Conservation (phyloP, 2,888 invertebrate genomes). For the Chaetogeoica ovagalla region DNA sequence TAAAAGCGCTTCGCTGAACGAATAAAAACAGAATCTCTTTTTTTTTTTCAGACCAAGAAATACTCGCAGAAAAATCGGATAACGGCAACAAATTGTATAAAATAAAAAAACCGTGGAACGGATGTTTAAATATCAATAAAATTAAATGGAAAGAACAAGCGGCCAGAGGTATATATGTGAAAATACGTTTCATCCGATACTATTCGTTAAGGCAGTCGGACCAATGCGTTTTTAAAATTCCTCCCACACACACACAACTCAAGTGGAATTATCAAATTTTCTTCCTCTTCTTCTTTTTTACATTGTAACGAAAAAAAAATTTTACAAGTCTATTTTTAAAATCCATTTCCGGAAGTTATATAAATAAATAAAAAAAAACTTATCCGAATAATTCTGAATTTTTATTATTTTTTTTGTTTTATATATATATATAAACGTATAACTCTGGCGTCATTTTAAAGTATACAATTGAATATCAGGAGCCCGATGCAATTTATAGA, state of each 20-base stretch:
- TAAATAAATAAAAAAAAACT: too few species aligned
- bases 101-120: conserved; percentile 79
- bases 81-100: conserved; percentile 35
- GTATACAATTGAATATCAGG: too few species aligned
- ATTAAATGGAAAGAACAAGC: conserved; percentile 82
- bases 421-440: too few species aligned
- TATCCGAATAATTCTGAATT: too few species aligned
- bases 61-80: not conserved
- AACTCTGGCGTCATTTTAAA: too few species aligned
- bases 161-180: conserved; percentile 65
- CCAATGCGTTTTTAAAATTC: not conserved
- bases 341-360: too few species aligned
- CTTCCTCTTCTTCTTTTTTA: not conserved
- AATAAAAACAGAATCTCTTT: not conserved
- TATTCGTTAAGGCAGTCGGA: not conserved
- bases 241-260: not conserved
- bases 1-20: not conserved
- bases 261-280: not conserved
- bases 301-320: not conserved
- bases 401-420: too few species aligned
- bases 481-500: too few species aligned
- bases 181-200: not conserved
- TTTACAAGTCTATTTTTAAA: too few species aligned
- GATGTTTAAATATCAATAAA: conserved; percentile 78
- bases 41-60: conserved; percentile 27